A percentile compares a stretch with the other conserved stretches of the same genome.
These are phyloP conservation scores for Mobula birostris DNA, from an alignment of 2,113 vertebrate species.

Conservation along the genomic window DNA sequence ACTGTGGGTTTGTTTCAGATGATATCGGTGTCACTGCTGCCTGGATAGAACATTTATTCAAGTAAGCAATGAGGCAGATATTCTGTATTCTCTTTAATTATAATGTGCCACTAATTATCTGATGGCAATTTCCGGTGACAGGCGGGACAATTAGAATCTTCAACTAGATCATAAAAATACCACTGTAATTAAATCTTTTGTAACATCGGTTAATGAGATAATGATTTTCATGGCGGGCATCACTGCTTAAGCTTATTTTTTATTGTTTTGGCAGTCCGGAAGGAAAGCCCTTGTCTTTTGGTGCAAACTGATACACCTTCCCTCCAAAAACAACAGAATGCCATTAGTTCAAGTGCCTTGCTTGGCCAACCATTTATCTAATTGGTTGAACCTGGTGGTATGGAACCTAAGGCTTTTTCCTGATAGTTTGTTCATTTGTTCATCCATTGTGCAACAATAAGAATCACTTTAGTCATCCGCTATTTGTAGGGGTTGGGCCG, in stretches of 20 bases:
- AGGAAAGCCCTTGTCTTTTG: not conserved
- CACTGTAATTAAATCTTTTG: slow-evolving; percentile 34
- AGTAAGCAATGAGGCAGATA: not conserved
- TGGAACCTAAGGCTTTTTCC: too few relatives aligned
- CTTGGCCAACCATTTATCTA: not conserved
- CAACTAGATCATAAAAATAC: slow-evolving; percentile 13
- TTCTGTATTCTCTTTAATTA: slow-evolving; percentile 28
- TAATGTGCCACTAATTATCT: slow-evolving; percentile 33
- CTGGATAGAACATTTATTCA: not conserved
- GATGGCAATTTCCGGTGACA: slow-evolving; percentile 12
- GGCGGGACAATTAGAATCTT: slow-evolving; percentile 24
- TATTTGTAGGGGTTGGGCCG: too few relatives aligned
- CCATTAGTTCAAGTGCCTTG: not conserved
- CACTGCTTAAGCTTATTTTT: not conserved
- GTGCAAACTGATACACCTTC: not conserved
- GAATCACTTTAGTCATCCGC: too few relatives aligned
- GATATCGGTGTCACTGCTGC: not conserved
- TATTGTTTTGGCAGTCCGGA: not conserved
- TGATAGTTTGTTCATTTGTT: too few relatives aligned
- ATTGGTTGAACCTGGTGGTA: not conserved
- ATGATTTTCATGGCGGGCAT: slow-evolving; percentile 23
- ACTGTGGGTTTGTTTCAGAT: not conserved
- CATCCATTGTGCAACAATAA: too few relatives aligned
- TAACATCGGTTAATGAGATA: slow-evolving; percentile 24
- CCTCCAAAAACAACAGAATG: not conserved